Evolutionary conservation across 92 coral and sea anemone genomes (phyloP), one percentile per base, ranked within the genome.

Genomic region (Plumapathes pennacea): DNA sequence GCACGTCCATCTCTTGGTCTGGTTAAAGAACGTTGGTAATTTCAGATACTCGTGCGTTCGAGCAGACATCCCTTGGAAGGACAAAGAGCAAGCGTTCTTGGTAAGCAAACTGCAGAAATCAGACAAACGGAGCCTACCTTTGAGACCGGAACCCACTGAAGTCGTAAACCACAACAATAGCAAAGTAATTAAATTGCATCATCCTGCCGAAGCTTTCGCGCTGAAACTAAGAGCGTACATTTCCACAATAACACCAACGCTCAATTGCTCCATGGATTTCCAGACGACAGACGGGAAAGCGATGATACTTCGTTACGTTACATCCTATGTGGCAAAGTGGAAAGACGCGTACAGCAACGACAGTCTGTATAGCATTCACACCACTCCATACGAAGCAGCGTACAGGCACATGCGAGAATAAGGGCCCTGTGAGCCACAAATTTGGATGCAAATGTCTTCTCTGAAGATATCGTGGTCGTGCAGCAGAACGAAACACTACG

Each of bases 261-360:
- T 54, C 0, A 2, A 38, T 3, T 64, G 82, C 12, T 22, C 47
- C 3, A 64, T 63, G 67, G 67, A 74, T 24, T 10, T 74, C 14
- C 74, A 74, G 38, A 2, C 36, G 5, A 43, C 66, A 5, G 74
- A 74, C 50, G 67, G 64, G 23, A 24, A 56, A 11, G 34, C 57
- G 1, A 75, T 62, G 80, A 6, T 62, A 4, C 47, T 72, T 0
- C 29, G 49, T 0, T 62, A 72, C 50, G 80, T 62, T 0, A 29
- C 64, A 10, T 34, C 56, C 5, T 72, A 62, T 23, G 63, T 72
- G 2, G 30, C 72, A 0, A 72, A 72, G 51, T 66, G 60, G 27
- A 18, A 66, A 15, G 83, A 55, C 31, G 62, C 67, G 1, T 29
- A 36, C 21, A 3, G 20, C 5, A 42, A 20, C 17, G 53, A 66